Conservation (phyloP, 2,113 vertebrate species). For the Clinocottus analis region DNA sequence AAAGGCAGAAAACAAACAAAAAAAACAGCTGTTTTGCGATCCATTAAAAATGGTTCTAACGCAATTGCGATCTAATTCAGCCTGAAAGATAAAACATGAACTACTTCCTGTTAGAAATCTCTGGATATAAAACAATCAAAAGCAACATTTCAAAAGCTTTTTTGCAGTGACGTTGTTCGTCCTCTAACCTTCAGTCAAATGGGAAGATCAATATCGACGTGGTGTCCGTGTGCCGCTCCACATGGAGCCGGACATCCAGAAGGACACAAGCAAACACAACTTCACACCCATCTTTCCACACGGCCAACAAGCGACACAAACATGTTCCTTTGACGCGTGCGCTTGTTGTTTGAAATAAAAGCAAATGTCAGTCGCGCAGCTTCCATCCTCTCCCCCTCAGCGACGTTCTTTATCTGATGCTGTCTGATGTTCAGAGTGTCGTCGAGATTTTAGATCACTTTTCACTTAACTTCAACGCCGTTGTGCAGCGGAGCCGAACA, state of each 20-base stretch:
- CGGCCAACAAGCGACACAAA: background rate
- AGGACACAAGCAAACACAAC: background rate
- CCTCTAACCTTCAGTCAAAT: slow-evolving; percentile 8
- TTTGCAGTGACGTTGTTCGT: background rate
- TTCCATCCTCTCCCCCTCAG: background rate
- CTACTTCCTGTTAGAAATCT: background rate
- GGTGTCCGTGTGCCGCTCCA: slow-evolving; percentile 2
- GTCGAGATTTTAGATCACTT: slow-evolving; percentile 24
- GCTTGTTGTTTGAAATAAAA: slow-evolving; percentile 21
- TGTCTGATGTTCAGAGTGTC: slow-evolving; percentile 44
- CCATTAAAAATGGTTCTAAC: background rate
- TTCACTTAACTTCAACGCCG: slow-evolving; percentile 31
- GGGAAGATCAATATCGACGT: slow-evolving; percentile 23
- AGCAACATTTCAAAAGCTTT: background rate
- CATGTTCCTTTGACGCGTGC: background rate
- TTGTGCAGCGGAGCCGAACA: background rate
- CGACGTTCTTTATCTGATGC: slow-evolving; percentile 2
- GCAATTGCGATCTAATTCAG: background rate
- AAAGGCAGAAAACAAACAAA: too few species aligned
- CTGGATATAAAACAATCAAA: background rate
- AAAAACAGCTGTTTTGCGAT: background rate
- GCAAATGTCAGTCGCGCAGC: slow-evolving; percentile 6
- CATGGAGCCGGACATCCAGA: background rate
- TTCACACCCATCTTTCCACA: background rate
- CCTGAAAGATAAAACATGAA: background rate